phyloP scores from a whole-genome alignment of 2,888 invertebrate species.

The Hirtodrosophila duncani region DNA sequence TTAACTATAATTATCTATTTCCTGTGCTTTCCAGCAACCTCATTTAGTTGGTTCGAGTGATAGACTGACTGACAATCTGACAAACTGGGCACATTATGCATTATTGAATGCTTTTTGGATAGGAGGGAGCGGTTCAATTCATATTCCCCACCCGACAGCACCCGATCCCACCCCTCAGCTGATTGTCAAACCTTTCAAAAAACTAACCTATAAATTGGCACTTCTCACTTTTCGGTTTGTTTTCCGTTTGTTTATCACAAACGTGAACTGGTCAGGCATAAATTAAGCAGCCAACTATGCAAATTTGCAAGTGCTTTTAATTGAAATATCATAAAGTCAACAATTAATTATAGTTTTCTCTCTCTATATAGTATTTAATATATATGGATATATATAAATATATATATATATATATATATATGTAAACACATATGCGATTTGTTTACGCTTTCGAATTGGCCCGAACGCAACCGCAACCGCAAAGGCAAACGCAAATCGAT shows the following conservation, averaged over 20 bases:
- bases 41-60: constrained; percentile 5
- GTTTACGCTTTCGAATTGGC: constrained; percentile 48
- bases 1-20: constrained; percentile 41
- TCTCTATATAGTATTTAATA: too few relatives aligned
- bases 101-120: constrained; percentile 44
- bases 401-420: constrained; percentile 8
- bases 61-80: constrained; percentile 17
- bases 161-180: too few relatives aligned
- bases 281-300: constrained; percentile 31
- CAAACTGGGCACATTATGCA: constrained; percentile 30
- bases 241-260: neutral
- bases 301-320: constrained; percentile 40
- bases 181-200: constrained; percentile 1
- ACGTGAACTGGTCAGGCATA: constrained; percentile 25
- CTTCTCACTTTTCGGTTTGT: constrained; percentile 1
- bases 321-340: constrained; percentile 54
- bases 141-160: constrained; percentile 7
- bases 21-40: constrained; percentile 31
- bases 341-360: constrained; percentile 40
- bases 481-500: constrained; percentile 24
- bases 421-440: constrained; percentile 22
- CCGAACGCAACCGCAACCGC: too few relatives aligned
- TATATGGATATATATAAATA: neutral
- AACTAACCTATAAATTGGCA: constrained; percentile 5
- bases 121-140: too few relatives aligned